Evolutionary conservation across 2,113 vertebrate genomes (phyloP).

Genomic region (Tragelaphus strepsiceros): DNA sequence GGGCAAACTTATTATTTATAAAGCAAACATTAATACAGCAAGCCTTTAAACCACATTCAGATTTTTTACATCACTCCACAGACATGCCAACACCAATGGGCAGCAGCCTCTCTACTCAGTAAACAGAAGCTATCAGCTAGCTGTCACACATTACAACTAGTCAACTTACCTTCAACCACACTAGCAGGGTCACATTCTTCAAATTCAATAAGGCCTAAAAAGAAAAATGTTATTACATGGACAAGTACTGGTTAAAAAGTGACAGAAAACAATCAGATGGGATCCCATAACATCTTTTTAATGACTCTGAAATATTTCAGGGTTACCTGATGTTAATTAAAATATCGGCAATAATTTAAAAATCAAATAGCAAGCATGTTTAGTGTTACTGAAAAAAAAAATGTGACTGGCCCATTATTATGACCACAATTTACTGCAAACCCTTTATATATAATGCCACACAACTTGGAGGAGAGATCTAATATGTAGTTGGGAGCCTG

Average conservation of each 20-base stretch:
- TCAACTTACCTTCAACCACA: constrained; percentile 90
- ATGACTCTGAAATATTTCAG: neutral
- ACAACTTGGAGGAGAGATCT: neutral
- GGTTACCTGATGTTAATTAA: neutral
- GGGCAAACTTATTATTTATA: neutral
- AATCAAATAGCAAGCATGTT: neutral
- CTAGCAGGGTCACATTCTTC: constrained; percentile 94
- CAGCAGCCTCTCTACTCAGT: neutral
- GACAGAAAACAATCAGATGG: constrained; percentile 31
- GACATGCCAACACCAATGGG: neutral
- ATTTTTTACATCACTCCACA: neutral
- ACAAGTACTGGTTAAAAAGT: neutral
- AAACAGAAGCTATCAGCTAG: neutral
- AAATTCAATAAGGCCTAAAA: constrained; percentile 93
- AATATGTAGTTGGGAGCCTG: neutral
- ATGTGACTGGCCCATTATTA: neutral
- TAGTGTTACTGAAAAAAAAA: neutral
- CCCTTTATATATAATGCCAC: neutral
- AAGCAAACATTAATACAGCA: neutral
- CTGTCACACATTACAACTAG: neutral
- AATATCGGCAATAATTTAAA: neutral
- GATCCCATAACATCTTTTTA: neutral
- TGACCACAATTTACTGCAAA: neutral
- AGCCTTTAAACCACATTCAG: neutral
- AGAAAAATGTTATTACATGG: neutral